phyloP scores from a whole-genome alignment of 2,888 invertebrate species.

The Nomada ruficornis region DNA sequence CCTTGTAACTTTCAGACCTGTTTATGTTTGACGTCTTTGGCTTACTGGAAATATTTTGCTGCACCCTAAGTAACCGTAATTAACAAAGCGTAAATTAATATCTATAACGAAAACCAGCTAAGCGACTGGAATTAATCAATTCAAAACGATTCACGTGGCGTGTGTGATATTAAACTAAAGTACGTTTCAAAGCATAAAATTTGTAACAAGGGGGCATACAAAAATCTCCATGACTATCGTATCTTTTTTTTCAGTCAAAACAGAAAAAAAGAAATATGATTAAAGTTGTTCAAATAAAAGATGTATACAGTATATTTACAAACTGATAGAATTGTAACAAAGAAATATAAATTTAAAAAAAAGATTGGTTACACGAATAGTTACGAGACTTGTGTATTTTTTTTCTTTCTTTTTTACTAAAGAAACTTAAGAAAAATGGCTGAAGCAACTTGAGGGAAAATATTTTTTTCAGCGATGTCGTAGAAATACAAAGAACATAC shows the following conservation, averaged over 20 bases:
- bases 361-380: not conserved
- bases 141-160: not conserved
- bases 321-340: not conserved
- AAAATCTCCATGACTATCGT: not conserved
- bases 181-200: not conserved
- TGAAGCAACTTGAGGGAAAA: conserved; percentile 4
- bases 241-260: no score
- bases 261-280: not conserved
- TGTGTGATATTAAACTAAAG: not conserved
- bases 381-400: not conserved
- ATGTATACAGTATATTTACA: not conserved
- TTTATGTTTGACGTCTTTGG: conserved; percentile 85
- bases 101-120: conserved; percentile 43
- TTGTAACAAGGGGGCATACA: no score
- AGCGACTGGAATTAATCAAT: conserved; percentile 26
- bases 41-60: conserved; percentile 84
- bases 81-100: conserved; percentile 71
- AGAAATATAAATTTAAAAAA: not conserved
- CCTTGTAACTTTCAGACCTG: conserved; percentile 91
- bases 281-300: not conserved
- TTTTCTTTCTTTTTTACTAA: not conserved
- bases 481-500: conserved; percentile 72
- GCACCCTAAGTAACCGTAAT: conserved; percentile 79
- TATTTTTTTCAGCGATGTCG: conserved; percentile 10
- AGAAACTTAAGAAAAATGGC: not conserved